phyloP scores from a whole-genome alignment of 2,113 vertebrate species.

The Clarias batrachus region DNA sequence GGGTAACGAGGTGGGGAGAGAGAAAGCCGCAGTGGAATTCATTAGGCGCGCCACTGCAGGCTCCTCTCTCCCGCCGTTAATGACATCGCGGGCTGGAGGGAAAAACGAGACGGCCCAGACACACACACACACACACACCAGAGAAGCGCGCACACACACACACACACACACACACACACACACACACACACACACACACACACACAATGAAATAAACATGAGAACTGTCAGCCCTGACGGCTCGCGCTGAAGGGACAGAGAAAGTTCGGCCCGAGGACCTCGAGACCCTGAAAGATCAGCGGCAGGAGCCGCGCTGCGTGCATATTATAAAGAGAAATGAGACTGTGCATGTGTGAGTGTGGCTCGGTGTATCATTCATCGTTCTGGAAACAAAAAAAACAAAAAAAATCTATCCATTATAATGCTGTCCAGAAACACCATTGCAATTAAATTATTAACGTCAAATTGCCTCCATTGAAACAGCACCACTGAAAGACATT shows the following conservation, averaged over 20 bases:
- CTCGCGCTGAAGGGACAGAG: slow-evolving; percentile 78
- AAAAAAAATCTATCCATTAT: slow-evolving; percentile 19
- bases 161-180: slow-evolving; percentile 54
- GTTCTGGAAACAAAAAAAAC: slow-evolving; percentile 59
- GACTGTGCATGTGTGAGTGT: slow-evolving; percentile 33
- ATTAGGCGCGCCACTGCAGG: slow-evolving; percentile 91
- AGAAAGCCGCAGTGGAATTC: slow-evolving; percentile 91
- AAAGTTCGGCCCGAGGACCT: slow-evolving; percentile 83
- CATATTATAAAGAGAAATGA: slow-evolving; percentile 46
- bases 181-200: slow-evolving; percentile 56
- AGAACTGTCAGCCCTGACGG: slow-evolving; percentile 92
- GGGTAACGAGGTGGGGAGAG: slow-evolving; percentile 82
- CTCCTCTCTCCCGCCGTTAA: slow-evolving; percentile 87
- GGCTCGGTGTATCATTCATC: slow-evolving; percentile 38
- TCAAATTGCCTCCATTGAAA: slow-evolving; percentile 58
- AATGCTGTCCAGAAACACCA: slow-evolving; percentile 39
- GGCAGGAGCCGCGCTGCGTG: slow-evolving; percentile 61
- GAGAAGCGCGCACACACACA: slow-evolving; percentile 65
- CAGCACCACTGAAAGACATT: slow-evolving; percentile 64
- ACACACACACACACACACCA: slow-evolving; percentile 49
- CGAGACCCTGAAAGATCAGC: slow-evolving; percentile 75
- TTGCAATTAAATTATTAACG: slow-evolving; percentile 75
- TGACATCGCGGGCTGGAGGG: slow-evolving; percentile 93
- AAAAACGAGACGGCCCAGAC: slow-evolving; percentile 80
- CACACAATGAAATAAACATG: slow-evolving; percentile 98